phyloP scores from a whole-genome alignment of 2,113 vertebrate species.

The Eira barbara region DNA sequence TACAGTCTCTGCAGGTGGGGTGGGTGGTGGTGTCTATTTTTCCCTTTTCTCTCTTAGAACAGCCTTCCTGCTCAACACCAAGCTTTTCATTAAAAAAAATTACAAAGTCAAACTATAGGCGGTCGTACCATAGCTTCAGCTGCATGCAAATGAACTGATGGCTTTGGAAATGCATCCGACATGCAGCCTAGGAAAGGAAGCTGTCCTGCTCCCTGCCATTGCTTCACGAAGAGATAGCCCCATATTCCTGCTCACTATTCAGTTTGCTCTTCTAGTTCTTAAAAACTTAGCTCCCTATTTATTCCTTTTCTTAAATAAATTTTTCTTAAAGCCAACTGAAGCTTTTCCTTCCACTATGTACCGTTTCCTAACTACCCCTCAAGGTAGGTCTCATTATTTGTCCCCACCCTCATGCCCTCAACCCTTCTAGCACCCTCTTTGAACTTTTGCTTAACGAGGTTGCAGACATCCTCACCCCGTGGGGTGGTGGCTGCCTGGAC shows the following conservation, averaged over 20 bases:
- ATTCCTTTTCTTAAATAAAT: slow-evolving; percentile 56
- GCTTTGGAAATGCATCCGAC: background rate
- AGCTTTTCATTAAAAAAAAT: slow-evolving; percentile 3
- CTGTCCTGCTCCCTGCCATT: background rate
- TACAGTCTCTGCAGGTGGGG: slow-evolving; percentile 6
- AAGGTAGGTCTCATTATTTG: slow-evolving; percentile 83
- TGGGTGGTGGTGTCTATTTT: background rate
- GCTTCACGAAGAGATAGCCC: background rate
- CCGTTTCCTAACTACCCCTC: slow-evolving; percentile 87
- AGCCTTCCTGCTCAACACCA: background rate
- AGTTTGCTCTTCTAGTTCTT: slow-evolving; percentile 59
- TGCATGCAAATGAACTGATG: background rate
- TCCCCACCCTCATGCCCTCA: rapidly evolving
- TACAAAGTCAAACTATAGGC: background rate
- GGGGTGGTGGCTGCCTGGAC: background rate
- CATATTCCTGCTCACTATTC: background rate
- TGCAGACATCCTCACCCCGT: background rate
- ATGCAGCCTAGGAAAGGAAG: slow-evolving; percentile 9
- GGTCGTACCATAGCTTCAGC: background rate
- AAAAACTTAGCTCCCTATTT: slow-evolving; percentile 32
- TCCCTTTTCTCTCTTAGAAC: background rate
- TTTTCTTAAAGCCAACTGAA: slow-evolving; percentile 71
- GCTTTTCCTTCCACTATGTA: slow-evolving; percentile 78
- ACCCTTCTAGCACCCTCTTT: background rate
- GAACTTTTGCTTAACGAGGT: background rate